These are phyloP conservation scores for Microtus pennsylvanicus DNA, from an alignment of 2,113 vertebrate species.

Conservation along the genomic window DNA sequence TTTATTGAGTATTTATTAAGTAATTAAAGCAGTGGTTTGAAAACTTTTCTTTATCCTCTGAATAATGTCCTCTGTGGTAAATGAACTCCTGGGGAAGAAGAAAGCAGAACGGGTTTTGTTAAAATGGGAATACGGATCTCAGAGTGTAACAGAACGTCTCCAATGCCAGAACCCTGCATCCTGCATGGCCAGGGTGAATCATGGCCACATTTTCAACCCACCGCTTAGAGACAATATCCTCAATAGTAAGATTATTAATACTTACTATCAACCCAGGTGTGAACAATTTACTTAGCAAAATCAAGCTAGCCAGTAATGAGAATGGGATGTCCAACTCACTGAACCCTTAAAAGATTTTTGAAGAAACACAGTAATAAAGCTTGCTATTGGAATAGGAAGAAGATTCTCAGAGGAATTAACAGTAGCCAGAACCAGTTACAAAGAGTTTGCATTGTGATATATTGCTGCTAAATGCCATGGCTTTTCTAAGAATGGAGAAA, in stretches of 20 bases:
- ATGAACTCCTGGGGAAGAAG: background rate
- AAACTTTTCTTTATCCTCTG: constrained; percentile 46
- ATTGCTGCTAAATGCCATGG: background rate
- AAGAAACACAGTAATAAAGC: background rate
- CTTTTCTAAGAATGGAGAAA: background rate
- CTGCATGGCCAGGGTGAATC: background rate
- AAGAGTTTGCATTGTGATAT: background rate
- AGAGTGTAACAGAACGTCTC: background rate
- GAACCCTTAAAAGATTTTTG: background rate
- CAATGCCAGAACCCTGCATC: background rate
- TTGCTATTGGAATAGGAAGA: background rate
- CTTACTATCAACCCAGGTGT: background rate
- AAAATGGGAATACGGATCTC: background rate
- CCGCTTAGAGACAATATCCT: background rate
- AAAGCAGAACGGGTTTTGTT: background rate
- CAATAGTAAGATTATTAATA: background rate
- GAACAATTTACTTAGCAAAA: background rate
- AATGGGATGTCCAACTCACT: background rate
- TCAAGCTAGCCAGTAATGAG: background rate
- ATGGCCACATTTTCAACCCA: background rate
- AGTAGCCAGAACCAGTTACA: background rate
- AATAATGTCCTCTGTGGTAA: constrained; percentile 41
- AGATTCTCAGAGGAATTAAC: background rate
- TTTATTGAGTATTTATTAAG: constrained; percentile 62
- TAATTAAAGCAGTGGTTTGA: constrained; percentile 56